Conservation (phyloP, 2,888 invertebrate genomes). For the Troglohyphantes excavatus region DNA sequence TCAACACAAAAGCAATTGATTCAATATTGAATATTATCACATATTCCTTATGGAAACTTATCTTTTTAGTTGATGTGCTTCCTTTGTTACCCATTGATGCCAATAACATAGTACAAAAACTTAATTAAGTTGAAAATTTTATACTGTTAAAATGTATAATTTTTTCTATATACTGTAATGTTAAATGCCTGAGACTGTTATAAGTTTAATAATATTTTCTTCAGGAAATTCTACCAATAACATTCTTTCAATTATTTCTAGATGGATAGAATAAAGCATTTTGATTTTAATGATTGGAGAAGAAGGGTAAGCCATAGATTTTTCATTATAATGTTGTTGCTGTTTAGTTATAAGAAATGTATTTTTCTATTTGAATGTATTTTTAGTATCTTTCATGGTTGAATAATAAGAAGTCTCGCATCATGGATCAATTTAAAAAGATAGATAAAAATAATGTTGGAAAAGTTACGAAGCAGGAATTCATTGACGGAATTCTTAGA, state of each 20-base stretch:
- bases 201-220: background rate
- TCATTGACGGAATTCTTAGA: conserved; percentile 98
- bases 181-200: no score
- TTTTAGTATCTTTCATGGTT: conserved; percentile 86
- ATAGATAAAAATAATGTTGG: conserved; percentile 99
- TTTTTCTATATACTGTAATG: no score
- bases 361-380: background rate
- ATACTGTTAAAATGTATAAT: no score
- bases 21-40: no score
- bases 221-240: background rate
- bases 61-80: no score
- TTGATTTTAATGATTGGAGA: conserved; percentile 99
- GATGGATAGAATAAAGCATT: conserved; percentile 97
- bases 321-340: background rate
- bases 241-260: conserved; percentile 79
- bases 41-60: no score
- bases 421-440: conserved; percentile 96
- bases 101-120: no score
- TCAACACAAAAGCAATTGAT: no score
- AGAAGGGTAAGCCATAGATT: conserved; percentile 87
- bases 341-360: background rate
- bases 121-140: no score
- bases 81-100: no score
- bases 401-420: conserved; percentile 99
- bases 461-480: conserved; percentile 95